Evolutionary conservation across 2,113 vertebrate genomes (phyloP).

Genomic region (Ceyx margarethae): DNA sequence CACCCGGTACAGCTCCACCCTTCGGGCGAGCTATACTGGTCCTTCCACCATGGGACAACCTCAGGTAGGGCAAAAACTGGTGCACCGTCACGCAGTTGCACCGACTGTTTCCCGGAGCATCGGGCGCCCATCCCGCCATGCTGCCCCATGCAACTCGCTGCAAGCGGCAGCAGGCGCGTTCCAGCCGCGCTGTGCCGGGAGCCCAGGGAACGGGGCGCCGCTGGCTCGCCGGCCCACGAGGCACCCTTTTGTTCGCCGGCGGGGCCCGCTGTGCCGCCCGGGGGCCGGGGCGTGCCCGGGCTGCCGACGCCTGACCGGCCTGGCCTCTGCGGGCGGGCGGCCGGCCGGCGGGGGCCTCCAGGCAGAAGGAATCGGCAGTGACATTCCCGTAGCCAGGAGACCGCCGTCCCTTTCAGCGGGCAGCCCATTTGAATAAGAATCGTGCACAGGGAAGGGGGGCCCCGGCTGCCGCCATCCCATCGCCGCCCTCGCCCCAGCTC

Average conservation of each 20-base stretch:
- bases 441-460: slow-evolving; percentile 31
- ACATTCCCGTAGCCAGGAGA: slow-evolving; percentile 77
- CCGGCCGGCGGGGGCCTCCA: slow-evolving; percentile 32
- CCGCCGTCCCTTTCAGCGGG: slow-evolving; percentile 69
- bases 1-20: background rate
- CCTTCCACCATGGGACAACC: background rate
- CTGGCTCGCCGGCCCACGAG: background rate
- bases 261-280: background rate
- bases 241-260: background rate
- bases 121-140: background rate
- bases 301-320: slow-evolving; percentile 15
- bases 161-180: background rate
- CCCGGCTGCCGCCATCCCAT: slow-evolving; percentile 38
- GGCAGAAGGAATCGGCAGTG: slow-evolving; percentile 73
- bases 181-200: background rate
- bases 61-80: background rate
- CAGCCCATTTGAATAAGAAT: slow-evolving; percentile 76
- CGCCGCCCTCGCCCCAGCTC: slow-evolving; percentile 8
- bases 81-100: accelerated
- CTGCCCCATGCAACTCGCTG: background rate
- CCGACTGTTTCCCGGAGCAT: background rate
- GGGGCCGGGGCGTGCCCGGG: slow-evolving; percentile 1
- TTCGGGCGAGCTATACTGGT: accelerated
- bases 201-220: background rate
- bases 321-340: background rate